phyloP scores from a whole-genome alignment of 1,140 invertebrate genomes.

The Ganaspis sp. region DNA sequence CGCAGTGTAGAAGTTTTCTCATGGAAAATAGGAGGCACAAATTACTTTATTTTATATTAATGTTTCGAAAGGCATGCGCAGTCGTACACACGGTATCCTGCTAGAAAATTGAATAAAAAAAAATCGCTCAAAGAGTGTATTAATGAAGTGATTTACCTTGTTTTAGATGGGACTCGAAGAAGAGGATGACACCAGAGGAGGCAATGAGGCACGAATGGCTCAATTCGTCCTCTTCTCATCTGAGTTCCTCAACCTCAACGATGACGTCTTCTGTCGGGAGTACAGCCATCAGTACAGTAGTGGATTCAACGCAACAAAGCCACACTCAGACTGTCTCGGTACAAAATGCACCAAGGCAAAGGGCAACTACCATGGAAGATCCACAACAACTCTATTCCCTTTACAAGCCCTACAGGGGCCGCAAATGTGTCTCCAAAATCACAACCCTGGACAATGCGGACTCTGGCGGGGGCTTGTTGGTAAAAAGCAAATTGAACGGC shows the following conservation, averaged over 20 bases:
- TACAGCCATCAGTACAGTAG: conserved; percentile 45
- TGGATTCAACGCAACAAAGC: conserved; percentile 66
- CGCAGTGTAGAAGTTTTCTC: too few species aligned
- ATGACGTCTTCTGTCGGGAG: conserved; percentile 63
- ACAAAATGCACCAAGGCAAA: conserved; percentile 47
- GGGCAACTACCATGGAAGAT: conserved; percentile 67
- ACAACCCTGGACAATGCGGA: conserved; percentile 64
- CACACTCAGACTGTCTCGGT: conserved; percentile 62
- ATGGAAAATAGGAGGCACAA: too few species aligned
- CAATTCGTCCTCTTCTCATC: conserved; percentile 59
- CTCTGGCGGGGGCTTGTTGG: conserved; percentile 57
- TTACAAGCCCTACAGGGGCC: conserved; percentile 69
- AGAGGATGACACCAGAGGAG: conserved; percentile 94
- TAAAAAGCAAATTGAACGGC: conserved; percentile 73
- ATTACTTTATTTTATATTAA: too few species aligned
- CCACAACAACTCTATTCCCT: conserved; percentile 66
- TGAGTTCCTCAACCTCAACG: conserved; percentile 65
- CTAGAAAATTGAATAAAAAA: too few species aligned
- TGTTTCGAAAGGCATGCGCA: too few species aligned
- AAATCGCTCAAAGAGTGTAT: too few species aligned
- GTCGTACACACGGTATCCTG: too few species aligned
- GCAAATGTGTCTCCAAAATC: conserved; percentile 69
- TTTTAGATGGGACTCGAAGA: conserved; percentile 93
- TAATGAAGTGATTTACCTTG: neutral
- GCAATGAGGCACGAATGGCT: conserved; percentile 88